Evolutionary conservation across 2,888 invertebrate species (phyloP).

Genomic region (Trichogramma dendrolimi): DNA sequence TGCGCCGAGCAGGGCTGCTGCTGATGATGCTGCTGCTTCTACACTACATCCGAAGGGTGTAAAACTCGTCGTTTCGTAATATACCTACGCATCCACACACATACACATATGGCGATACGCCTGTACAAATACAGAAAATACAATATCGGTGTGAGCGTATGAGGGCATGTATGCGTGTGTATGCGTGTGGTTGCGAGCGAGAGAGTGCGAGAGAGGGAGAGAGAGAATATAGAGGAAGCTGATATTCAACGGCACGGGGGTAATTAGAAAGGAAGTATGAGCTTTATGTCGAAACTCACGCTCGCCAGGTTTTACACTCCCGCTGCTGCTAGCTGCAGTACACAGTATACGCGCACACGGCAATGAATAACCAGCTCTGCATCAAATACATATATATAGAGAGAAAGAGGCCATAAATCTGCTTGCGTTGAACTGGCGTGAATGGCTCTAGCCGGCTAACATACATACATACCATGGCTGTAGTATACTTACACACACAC

Average conservation of each 20-base stretch:
- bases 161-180: too few species aligned
- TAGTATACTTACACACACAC: too few species aligned
- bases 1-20: too few species aligned
- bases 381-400: background rate
- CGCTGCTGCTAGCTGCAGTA: background rate
- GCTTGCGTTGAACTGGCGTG: slow-evolving; percentile 47
- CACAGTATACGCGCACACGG: too few species aligned
- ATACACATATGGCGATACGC: too few species aligned
- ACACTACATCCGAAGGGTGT: too few species aligned
- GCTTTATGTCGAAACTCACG: slow-evolving; percentile 14
- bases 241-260: background rate
- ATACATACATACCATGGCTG: slow-evolving; percentile 29
- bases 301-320: background rate
- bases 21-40: too few species aligned
- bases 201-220: slow-evolving; percentile 33
- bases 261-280: background rate
- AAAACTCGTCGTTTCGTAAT: too few species aligned
- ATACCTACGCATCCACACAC: too few species aligned
- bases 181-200: background rate
- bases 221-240: background rate
- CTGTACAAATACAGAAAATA: too few species aligned
- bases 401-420: slow-evolving; percentile 41
- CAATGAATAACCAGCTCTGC: too few species aligned
- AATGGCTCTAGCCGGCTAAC: slow-evolving; percentile 34
- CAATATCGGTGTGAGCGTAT: too few species aligned